Conservation (phyloP, 2,888 invertebrate species). For the Dynastes hyllus region DNA sequence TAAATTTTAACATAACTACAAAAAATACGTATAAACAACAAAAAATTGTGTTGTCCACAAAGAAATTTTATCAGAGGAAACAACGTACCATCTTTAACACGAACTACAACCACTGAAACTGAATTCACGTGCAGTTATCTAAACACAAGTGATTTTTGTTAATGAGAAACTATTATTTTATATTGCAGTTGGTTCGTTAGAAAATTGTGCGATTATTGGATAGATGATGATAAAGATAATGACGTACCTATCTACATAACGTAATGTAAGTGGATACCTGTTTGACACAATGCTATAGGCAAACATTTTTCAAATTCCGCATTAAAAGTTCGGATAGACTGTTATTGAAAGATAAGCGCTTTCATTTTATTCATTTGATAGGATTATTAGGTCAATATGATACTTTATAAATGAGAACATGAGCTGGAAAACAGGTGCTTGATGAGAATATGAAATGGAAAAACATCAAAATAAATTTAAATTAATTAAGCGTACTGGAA, state of each 20-base stretch:
- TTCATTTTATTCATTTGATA: background rate
- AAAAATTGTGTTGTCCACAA: no score
- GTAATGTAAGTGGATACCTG: background rate
- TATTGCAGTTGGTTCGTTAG: background rate
- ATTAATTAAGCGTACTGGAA: no score
- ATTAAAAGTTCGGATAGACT: background rate
- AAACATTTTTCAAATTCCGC: background rate
- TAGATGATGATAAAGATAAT: conserved; percentile 32
- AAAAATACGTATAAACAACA: no score
- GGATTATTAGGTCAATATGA: conserved; percentile 23
- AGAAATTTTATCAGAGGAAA: background rate
- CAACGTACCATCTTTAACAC: background rate
- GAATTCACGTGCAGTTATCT: background rate
- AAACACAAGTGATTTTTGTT: conserved; percentile 23
- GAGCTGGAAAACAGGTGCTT: no score
- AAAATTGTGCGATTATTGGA: conserved; percentile 23
- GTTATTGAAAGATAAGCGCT: conserved; percentile 19
- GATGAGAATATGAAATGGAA: no score
- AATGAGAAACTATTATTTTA: conserved; percentile 29
- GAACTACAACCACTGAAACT: background rate
- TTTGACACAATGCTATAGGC: background rate
- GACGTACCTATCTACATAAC: conserved; percentile 2
- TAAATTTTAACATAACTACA: no score
- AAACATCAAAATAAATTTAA: no score
- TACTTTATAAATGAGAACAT: conserved; percentile 1